Base-by-base conservation (phyloP, 2,113 vertebrate genomes). In the Lophotis ruficrista region DNA sequence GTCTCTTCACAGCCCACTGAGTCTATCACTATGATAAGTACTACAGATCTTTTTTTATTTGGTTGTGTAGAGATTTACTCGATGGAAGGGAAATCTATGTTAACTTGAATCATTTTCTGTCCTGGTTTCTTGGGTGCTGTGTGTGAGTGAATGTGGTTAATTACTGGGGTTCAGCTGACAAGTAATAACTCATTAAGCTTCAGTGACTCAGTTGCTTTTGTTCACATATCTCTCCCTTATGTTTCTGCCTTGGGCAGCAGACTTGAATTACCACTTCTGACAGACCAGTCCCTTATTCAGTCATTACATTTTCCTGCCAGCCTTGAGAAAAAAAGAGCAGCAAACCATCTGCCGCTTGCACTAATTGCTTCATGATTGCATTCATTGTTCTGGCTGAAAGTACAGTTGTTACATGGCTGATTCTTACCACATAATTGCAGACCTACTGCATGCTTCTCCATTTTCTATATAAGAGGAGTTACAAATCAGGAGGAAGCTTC, bases 361-460 rank as follows among this genome's bases (percentile, higher is more conserved):
- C 95, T 96, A 97, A 96, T 96, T 97, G 86, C 94, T 94, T 82
- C 73, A 30, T 93, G 95, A 94, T 96, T 95, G 65, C 90, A 61
- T 76, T 95, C 79, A 91, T 96, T 96, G 89, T 94, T 94, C 91
- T 87, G 81, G 57, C 65, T 72, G 65, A 84, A 92, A 92, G 64
- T 87, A 61, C 58, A 14, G 65, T 89, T 78, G 72, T 92, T 87
- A 69, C 22, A 27, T 79, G 94, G 50, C 57, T 89, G 90, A 89
- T 92, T 92, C 80, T 54, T 79, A 47, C 69, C 61, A 38, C 8
- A 0, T 84, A 89, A 94, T 89, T 79, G 83, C 17, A 79, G 80
- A 82, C 28, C 57, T 76, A n/a, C n/a, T 87, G 25, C 45, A 37
- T 71, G 38, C 43, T 45, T 68, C 65, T 91, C 54, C 25, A 17